A percentile compares a stretch with the other conserved stretches of the same genome.
Evolutionary conservation across 1,140 invertebrate genomes (phyloP).

Genomic region (Euwallacea similis): DNA sequence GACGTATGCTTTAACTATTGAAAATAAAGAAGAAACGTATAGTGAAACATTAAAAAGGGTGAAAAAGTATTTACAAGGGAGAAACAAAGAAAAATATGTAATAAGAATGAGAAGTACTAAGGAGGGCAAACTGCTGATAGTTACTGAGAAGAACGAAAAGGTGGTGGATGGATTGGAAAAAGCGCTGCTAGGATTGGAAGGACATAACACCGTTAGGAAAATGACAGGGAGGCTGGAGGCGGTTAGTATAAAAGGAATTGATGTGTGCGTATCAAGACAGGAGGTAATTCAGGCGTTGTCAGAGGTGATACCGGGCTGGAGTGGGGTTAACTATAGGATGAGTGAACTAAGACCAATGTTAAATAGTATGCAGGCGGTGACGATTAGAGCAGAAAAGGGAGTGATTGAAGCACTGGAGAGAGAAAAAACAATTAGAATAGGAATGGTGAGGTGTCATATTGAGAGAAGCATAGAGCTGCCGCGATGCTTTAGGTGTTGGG

Average conservation of each 20-base stretch:
- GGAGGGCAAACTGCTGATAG: neutral
- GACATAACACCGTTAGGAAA: neutral
- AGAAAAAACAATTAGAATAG: conserved; percentile 1
- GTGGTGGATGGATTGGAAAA: too few relatives aligned
- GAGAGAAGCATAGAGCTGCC: conserved; percentile 4
- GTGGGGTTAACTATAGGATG: neutral
- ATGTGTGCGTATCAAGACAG: conserved; percentile 5
- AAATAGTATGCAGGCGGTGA: neutral
- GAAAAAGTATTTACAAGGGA: neutral
- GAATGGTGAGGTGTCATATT: conserved; percentile 10
- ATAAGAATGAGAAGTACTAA: neutral
- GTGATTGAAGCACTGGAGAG: neutral
- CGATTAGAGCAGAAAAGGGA: neutral
- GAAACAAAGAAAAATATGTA: neutral
- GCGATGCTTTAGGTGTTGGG: conserved; percentile 32
- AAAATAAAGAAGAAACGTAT: neutral
- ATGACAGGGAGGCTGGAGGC: neutral
- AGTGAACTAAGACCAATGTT: neutral
- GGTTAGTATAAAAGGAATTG: conserved; percentile 17
- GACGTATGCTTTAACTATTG: conserved; percentile 4
- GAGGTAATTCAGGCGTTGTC: neutral
- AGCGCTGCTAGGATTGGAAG: too few relatives aligned
- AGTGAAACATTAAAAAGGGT: neutral
- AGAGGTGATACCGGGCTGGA: neutral
- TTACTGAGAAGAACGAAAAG: too few relatives aligned